Evolutionary conservation across 2,888 invertebrate species (phyloP).

Genomic region (Parthenolecanium corni): DNA sequence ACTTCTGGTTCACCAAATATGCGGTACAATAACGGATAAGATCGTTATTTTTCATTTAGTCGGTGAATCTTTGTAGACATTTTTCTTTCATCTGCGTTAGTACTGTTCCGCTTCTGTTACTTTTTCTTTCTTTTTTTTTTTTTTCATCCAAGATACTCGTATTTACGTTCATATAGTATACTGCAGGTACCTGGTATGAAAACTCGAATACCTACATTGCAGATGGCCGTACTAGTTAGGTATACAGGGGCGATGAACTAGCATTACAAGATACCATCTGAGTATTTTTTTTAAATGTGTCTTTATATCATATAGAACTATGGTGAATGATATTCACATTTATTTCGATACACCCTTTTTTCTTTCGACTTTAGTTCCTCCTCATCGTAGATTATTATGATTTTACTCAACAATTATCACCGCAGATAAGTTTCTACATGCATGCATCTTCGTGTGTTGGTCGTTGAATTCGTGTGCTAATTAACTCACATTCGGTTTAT

Average conservation of each 20-base stretch:
- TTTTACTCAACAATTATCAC: no score
- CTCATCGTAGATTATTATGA: no score
- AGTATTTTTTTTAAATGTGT: not conserved
- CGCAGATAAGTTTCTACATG: no score
- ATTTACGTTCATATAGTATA: not conserved
- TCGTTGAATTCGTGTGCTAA: no score
- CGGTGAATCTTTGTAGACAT: not conserved
- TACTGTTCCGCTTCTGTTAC: conserved; percentile 14
- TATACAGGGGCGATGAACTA: conserved; percentile 23
- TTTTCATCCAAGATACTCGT: not conserved
- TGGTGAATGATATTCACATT: conserved; percentile 8
- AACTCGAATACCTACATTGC: not conserved
- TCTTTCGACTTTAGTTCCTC: no score
- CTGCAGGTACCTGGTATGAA: not conserved
- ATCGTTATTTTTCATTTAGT: no score
- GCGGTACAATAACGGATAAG: no score
- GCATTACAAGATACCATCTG: conserved; percentile 21
- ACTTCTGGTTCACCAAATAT: no score
- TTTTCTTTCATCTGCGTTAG: conserved; percentile 1
- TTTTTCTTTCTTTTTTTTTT: not conserved
- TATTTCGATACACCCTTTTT: no score
- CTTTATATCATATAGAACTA: not conserved
- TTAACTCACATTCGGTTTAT: no score
- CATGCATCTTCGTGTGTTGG: no score
- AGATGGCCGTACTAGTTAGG: conserved; percentile 24